Evolutionary conservation across 1,140 invertebrate genomes (phyloP).

Genomic region (Carcinoscorpius rotundicauda): DNA sequence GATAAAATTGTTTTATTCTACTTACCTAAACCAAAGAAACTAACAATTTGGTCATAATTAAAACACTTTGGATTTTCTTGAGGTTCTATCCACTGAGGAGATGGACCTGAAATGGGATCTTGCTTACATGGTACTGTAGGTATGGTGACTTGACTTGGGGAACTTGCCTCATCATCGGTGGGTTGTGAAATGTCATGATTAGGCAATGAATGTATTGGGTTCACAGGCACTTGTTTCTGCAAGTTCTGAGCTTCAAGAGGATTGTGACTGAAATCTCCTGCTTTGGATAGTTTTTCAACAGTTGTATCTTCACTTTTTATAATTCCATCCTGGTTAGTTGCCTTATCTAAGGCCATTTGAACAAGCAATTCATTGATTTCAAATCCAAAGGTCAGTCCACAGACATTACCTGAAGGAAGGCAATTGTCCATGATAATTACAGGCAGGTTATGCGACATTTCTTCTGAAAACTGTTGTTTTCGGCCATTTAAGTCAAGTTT

Average conservation of each 20-base stretch:
- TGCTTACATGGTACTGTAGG: no score
- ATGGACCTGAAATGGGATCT: no score
- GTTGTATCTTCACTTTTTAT: background rate
- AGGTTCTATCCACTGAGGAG: background rate
- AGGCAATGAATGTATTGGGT: background rate
- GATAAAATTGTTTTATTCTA: background rate
- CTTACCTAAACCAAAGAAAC: background rate
- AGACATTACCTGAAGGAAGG: background rate
- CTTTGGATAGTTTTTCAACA: background rate
- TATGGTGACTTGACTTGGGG: background rate
- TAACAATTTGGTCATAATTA: constrained; percentile 1
- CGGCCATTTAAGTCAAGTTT: background rate
- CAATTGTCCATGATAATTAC: constrained; percentile 1
- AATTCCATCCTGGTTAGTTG: background rate
- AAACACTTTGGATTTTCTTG: background rate
- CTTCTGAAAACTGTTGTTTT: background rate
- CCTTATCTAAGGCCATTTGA: background rate
- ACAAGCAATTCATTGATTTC: background rate
- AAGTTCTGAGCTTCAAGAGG: background rate
- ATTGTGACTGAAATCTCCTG: background rate
- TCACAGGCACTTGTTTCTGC: background rate
- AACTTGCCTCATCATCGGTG: background rate
- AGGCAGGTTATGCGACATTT: background rate
- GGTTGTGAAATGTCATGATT: background rate
- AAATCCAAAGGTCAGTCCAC: background rate